phyloP scores from a whole-genome alignment of 2,797 vertebrate species.

The Synaphobranchus kaupii region DNA sequence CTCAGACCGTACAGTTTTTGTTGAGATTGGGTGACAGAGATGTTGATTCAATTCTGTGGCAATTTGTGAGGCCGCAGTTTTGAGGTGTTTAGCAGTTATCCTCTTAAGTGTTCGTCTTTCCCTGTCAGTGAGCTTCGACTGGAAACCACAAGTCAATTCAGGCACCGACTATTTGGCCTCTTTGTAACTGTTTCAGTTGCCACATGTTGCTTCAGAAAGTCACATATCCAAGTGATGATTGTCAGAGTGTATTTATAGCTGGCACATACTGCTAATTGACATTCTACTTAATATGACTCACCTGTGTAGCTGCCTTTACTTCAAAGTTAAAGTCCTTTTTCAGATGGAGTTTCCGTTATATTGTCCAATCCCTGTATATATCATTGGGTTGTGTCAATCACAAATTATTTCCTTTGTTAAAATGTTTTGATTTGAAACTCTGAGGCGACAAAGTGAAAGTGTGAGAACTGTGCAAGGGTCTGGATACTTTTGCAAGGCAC shows the following conservation, averaged over 20 bases:
- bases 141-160: neutral
- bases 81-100: neutral
- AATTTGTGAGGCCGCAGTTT: neutral
- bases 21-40: neutral
- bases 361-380: neutral
- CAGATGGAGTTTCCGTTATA: neutral
- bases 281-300: neutral
- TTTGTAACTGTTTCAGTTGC: no score
- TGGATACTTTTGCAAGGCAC: no score
- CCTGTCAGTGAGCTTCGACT: neutral
- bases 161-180: neutral
- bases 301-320: neutral
- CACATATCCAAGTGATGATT: neutral
- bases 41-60: neutral
- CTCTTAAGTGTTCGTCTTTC: neutral
- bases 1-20: neutral
- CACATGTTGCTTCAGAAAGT: neutral
- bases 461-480: no score
- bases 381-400: no score
- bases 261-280: neutral
- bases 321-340: neutral
- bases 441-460: neutral
- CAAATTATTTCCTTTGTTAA: no score
- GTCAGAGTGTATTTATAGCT: neutral
- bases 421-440: neutral